phyloP scores from a whole-genome alignment of 2,888 invertebrate species.

The Noctua pronuba region DNA sequence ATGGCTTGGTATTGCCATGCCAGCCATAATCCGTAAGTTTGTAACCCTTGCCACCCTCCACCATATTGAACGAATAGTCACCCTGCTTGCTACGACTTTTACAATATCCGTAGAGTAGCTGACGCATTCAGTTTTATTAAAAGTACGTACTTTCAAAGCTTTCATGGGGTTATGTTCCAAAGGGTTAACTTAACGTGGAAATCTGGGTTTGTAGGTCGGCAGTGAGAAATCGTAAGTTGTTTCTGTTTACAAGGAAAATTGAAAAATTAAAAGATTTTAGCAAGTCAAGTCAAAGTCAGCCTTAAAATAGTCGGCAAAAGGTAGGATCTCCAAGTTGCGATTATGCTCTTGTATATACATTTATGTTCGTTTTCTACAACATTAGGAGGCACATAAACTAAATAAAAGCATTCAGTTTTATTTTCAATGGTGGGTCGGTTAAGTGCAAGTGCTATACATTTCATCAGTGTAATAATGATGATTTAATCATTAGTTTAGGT shows the following conservation, averaged over 20 bases:
- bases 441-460: background rate
- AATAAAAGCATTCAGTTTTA: background rate
- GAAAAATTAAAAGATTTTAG: background rate
- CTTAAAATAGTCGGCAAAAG: background rate
- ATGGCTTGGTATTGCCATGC: slow-evolving; percentile 31
- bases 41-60: slow-evolving; percentile 8
- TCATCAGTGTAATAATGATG: background rate
- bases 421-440: background rate
- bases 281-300: background rate
- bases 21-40: slow-evolving; percentile 16
- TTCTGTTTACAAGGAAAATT: background rate
- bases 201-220: slow-evolving; percentile 2
- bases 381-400: background rate
- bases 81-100: slow-evolving; percentile 15
- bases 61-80: slow-evolving; percentile 42
- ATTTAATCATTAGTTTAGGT: background rate
- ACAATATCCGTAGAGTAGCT: slow-evolving; percentile 17
- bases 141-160: slow-evolving; percentile 21
- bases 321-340: background rate
- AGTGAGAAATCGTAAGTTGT: background rate
- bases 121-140: slow-evolving; percentile 43
- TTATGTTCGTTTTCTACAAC: background rate
- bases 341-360: background rate
- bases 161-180: slow-evolving; percentile 9
- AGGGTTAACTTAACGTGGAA: background rate